A percentile compares a stretch with the other conserved stretches of the same genome.
Conservation (phyloP, 2,888 invertebrate genomes). For the Philereme vetulata region DNA sequence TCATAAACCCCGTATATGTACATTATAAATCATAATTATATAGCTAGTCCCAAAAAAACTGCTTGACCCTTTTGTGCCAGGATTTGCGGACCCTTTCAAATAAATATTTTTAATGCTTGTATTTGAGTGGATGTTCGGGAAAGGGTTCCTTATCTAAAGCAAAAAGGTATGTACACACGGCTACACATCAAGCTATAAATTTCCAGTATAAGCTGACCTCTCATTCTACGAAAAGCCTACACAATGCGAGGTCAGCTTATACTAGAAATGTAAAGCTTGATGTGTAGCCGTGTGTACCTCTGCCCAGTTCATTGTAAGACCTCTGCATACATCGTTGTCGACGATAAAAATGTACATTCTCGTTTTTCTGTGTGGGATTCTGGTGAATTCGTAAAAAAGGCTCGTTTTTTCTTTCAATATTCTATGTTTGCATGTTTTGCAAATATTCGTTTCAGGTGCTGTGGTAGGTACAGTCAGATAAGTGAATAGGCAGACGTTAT, state of each 20-base stretch:
- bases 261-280: too few species aligned
- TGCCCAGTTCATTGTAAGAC: conserved; percentile 9
- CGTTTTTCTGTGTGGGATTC: neutral
- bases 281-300: neutral
- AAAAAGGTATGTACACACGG: conserved; percentile 16
- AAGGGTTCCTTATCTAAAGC: conserved; percentile 12
- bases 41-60: conserved; percentile 35
- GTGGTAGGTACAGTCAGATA: too few species aligned
- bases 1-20: conserved; percentile 26
- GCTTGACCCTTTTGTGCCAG: conserved; percentile 35
- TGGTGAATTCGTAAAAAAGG: neutral
- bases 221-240: too few species aligned
- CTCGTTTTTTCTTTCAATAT: too few species aligned
- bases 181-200: too few species aligned
- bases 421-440: too few species aligned
- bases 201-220: too few species aligned
- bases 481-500: too few species aligned
- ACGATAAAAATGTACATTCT: conserved; percentile 9
- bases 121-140: conserved; percentile 21
- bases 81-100: conserved; percentile 38
- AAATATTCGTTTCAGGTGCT: too few species aligned
- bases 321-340: neutral
- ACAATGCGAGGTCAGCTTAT: too few species aligned
- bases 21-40: neutral
- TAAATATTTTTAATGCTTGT: conserved; percentile 35